Evolutionary conservation across 2,888 invertebrate species (phyloP), one percentile per base, ranked within the genome.

Genomic region (Chrysodeixis includens): DNA sequence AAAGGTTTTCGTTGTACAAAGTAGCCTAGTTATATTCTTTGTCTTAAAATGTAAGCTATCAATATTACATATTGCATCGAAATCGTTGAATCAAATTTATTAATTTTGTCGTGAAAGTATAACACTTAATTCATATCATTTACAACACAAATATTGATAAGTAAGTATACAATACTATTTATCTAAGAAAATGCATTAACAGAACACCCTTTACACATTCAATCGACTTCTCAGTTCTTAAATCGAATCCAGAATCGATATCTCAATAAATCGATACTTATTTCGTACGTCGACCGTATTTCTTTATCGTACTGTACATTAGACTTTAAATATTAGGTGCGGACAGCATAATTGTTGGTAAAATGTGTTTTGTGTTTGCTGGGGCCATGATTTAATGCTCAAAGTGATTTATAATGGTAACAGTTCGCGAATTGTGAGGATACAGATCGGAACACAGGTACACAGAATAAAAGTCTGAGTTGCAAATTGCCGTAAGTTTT

Each of bases 251-350:
- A 7, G 9, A 49, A 52, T 52, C 52, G 52, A 52, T 54, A n/a
- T 54, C 30, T 16, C 30, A 54, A 30, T 30, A 16, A 22, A 54
- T 54, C 54, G 30, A 30, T 49, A 10, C 22, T 20, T 16, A 49
- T 59, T 58, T 16, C 69, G 68, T 71, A 68, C 1, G 10, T 0
- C 20, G 5, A 64, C 51, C 71, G 52, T 66, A 62, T 79, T 74
- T 76, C 63, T 63, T 63, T 67, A 66, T 32, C 66, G 20, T 69
- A 62, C 68, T 63, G 82, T 75, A 74, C 71, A 65, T 62, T 59
- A 65, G 66, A 78, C 67, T 83, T 83, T 80, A 83, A 82, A 82
- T 82, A 83, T 79, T 78, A 78, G 71, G 78, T 79, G 82, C 69
- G 66, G 84, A 82, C 78, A 83, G 65, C 62, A 71, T 82, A 82